Evolutionary conservation across 35 echinoderm and acorn worm species (phyloP).

Genomic region (Patiria miniata): DNA sequence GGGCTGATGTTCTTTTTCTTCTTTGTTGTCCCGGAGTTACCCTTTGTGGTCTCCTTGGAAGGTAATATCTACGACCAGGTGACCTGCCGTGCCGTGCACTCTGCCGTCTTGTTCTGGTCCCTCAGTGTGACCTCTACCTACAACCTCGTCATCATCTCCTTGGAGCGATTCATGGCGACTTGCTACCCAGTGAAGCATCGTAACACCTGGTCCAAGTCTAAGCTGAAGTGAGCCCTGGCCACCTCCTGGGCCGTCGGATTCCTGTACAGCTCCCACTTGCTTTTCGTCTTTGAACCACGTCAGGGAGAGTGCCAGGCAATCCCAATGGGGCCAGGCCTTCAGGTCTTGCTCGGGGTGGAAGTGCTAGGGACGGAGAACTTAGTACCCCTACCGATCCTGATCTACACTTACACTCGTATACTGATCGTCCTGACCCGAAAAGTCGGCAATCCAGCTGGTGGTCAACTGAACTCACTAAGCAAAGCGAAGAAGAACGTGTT

Average conservation of each 20-base stretch:
- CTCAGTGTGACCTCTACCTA: slow-evolving; percentile 75
- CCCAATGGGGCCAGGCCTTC: slow-evolving; percentile 44
- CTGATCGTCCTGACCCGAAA: slow-evolving; percentile 61
- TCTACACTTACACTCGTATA: slow-evolving; percentile 73
- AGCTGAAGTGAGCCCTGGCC: slow-evolving; percentile 46
- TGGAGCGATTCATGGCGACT: slow-evolving; percentile 76
- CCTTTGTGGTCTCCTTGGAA: background rate
- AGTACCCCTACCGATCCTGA: slow-evolving; percentile 72
- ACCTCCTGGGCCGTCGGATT: slow-evolving; percentile 67
- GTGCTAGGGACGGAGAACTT: slow-evolving; percentile 69
- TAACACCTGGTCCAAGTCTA: slow-evolving; percentile 62
- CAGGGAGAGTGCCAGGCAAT: slow-evolving; percentile 35
- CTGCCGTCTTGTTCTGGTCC: slow-evolving; percentile 78
- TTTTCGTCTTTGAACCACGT: slow-evolving; percentile 39
- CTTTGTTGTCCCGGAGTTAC: too few relatives aligned
- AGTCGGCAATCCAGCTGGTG: background rate
- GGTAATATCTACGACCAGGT: slow-evolving; percentile 40
- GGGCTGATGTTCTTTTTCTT: too few relatives aligned
- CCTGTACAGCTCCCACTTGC: slow-evolving; percentile 74
- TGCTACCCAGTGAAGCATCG: slow-evolving; percentile 73
- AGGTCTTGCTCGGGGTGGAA: slow-evolving; percentile 55
- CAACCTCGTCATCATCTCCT: slow-evolving; percentile 80
- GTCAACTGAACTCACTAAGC: slow-evolving; percentile 44
- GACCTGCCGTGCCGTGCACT: slow-evolving; percentile 69
- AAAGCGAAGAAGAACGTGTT: slow-evolving; percentile 84